Percentiles rank a stretch among this genome's conserved stretches.
Evolutionary conservation across 2,113 vertebrate genomes (phyloP).

Genomic region (Pedetes capensis): DNA sequence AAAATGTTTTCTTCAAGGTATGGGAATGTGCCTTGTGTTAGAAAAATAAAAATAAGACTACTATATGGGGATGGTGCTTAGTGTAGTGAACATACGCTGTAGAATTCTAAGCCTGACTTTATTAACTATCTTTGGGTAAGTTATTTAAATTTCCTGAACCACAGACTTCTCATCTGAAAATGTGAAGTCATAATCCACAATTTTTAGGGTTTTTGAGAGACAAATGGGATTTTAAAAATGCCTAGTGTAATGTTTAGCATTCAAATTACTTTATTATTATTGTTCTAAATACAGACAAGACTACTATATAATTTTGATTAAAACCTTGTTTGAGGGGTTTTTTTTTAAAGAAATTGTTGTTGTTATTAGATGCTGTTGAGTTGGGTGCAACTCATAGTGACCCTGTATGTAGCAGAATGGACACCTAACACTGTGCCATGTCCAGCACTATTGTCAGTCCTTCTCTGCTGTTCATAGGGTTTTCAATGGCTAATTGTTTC

Average conservation of each 20-base stretch:
- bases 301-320: background rate
- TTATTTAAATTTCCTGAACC: background rate
- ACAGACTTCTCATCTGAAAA: constrained; percentile 23
- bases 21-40: background rate
- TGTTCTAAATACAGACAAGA: background rate
- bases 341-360: too few species aligned
- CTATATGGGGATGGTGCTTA: background rate
- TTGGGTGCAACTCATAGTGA: too few species aligned
- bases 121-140: background rate
- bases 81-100: background rate
- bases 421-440: too few species aligned
- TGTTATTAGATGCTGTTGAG: too few species aligned
- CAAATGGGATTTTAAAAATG: constrained; percentile 34
- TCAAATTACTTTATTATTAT: background rate
- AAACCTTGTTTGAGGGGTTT: constrained; percentile 26
- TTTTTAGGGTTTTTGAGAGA: background rate
- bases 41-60: background rate
- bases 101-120: background rate
- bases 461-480: too few species aligned
- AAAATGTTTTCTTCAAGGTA: constrained; percentile 13
- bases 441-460: too few species aligned
- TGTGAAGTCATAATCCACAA: background rate
- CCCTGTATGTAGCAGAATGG: too few species aligned
- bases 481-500: too few species aligned
- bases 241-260: background rate